Percentiles rank a stretch among this genome's conserved stretches.
phyloP scores from a whole-genome alignment of 2,888 invertebrate species.

The Barypeithes pellucidus region DNA sequence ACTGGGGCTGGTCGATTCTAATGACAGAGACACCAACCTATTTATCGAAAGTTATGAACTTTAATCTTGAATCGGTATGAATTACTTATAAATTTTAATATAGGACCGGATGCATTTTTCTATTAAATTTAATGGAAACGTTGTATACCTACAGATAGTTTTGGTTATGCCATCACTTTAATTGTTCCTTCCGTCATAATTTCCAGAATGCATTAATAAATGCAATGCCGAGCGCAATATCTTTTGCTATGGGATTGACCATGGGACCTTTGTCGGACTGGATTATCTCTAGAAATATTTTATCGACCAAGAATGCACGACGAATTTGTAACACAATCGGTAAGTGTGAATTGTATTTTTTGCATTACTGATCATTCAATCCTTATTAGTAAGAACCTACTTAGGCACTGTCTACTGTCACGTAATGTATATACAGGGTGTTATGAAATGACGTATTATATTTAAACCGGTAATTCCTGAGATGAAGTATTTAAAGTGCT shows the following conservation, averaged over 20 bases:
- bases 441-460: too few relatives aligned
- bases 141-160: too few relatives aligned
- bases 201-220: constrained; percentile 27
- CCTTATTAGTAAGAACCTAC: too few relatives aligned
- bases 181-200: too few relatives aligned
- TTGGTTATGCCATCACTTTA: too few relatives aligned
- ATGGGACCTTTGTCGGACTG: constrained; percentile 35
- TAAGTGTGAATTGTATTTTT: background rate
- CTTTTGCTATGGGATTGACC: constrained; percentile 7
- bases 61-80: constrained; percentile 46
- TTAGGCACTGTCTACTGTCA: too few relatives aligned
- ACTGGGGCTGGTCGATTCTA: constrained; percentile 35
- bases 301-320: constrained; percentile 25
- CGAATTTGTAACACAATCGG: constrained; percentile 16
- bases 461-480: too few relatives aligned
- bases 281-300: constrained; percentile 18
- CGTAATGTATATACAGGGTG: too few relatives aligned
- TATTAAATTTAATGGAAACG: too few relatives aligned
- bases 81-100: background rate
- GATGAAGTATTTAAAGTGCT: too few relatives aligned
- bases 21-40: constrained; percentile 46
- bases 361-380: too few relatives aligned
- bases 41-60: constrained; percentile 42
- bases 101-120: too few relatives aligned
- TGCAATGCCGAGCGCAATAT: constrained; percentile 16